phyloP scores from a whole-genome alignment of 2,888 invertebrate genomes.

The Acrobasis suavella region DNA sequence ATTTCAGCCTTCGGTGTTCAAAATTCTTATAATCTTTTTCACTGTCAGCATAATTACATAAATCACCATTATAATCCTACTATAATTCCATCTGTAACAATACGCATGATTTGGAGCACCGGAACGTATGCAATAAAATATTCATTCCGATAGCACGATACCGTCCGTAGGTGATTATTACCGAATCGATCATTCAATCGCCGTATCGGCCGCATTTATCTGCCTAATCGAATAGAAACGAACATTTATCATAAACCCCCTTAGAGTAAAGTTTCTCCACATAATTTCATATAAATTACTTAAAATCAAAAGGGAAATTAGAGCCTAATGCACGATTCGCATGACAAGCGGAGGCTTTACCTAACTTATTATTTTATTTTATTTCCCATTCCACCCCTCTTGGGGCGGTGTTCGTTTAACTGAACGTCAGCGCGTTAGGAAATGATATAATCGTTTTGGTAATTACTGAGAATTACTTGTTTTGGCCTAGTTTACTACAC shows the following conservation, averaged over 20 bases:
- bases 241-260: slow-evolving; percentile 63
- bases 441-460: slow-evolving; percentile 65
- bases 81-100: slow-evolving; percentile 17
- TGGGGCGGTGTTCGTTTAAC: slow-evolving; percentile 70
- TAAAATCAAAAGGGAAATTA: slow-evolving; percentile 80
- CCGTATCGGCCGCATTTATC: slow-evolving; percentile 60
- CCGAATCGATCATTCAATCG: slow-evolving; percentile 66
- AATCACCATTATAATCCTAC: background rate
- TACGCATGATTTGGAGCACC: slow-evolving; percentile 22
- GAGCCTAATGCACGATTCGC: slow-evolving; percentile 76
- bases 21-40: background rate
- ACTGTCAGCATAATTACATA: background rate
- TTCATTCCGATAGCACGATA: slow-evolving; percentile 28
- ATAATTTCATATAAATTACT: slow-evolving; percentile 78
- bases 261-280: slow-evolving; percentile 59
- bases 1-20: too few relatives aligned
- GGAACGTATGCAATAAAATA: slow-evolving; percentile 26
- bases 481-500: slow-evolving; percentile 47
- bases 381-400: slow-evolving; percentile 54
- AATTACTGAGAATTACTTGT: slow-evolving; percentile 73
- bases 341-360: slow-evolving; percentile 64
- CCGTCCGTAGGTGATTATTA: slow-evolving; percentile 47
- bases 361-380: slow-evolving; percentile 72
- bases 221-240: slow-evolving; percentile 70
- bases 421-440: slow-evolving; percentile 61